A percentile compares a stretch with the other conserved stretches of the same genome.
Conservation (phyloP, 2,113 vertebrate genomes). For the Dasyurus viverrinus region DNA sequence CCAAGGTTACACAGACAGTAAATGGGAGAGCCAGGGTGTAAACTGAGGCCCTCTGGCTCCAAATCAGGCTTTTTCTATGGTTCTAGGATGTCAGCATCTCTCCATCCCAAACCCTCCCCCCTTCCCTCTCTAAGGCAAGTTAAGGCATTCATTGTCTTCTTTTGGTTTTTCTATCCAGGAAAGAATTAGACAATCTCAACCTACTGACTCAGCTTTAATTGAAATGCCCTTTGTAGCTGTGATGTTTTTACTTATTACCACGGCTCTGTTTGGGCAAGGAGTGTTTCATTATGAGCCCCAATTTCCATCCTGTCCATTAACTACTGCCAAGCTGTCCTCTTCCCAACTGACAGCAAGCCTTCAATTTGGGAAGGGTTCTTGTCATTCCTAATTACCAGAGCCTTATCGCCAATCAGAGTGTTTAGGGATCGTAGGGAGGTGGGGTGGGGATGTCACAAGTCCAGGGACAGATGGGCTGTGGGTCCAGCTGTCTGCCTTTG, state of each 20-base stretch:
- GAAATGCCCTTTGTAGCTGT: background rate
- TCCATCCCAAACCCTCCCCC: background rate
- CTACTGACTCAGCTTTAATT: conserved; percentile 20
- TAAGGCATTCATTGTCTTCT: background rate
- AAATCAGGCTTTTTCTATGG: background rate
- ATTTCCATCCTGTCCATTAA: background rate
- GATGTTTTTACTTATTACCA: background rate
- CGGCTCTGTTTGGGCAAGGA: background rate
- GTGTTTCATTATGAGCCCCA: background rate
- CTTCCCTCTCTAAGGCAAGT: rapidly evolving
- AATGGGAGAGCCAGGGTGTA: background rate
- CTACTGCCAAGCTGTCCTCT: background rate
- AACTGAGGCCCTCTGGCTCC: background rate
- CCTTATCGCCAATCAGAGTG: background rate
- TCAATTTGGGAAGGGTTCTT: background rate
- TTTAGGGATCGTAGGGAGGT: background rate
- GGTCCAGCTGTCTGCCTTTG: background rate
- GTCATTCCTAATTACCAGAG: background rate
- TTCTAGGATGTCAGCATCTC: background rate
- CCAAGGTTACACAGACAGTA: background rate
- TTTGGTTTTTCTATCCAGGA: background rate
- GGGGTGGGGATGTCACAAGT: background rate
- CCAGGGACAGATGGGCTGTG: background rate
- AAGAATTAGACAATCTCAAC: background rate
- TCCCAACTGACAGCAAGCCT: background rate